Percentiles rank a stretch among this genome's conserved stretches.
phyloP scores from a whole-genome alignment of 2,113 vertebrate genomes.

The Cinclus cinclus region DNA sequence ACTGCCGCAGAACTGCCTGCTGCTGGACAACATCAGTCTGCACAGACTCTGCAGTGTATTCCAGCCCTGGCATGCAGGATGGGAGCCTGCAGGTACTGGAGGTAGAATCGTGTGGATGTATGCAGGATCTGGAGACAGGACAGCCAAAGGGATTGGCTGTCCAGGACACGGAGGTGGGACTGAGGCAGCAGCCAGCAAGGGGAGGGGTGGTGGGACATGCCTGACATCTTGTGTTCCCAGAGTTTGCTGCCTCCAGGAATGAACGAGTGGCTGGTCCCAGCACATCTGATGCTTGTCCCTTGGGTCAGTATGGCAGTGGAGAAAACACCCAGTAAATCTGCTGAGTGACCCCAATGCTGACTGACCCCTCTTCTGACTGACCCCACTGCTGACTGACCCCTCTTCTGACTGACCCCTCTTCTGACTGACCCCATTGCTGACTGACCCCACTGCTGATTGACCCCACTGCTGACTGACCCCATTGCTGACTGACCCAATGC shows the following conservation, averaged over 20 bases:
- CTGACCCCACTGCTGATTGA: too few relatives aligned
- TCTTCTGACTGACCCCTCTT: too few relatives aligned
- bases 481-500: not conserved
- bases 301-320: not conserved
- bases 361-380: not conserved
- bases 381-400: not conserved
- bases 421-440: not conserved
- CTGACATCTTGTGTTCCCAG: not conserved
- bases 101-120: not conserved
- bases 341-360: not conserved
- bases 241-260: not conserved
- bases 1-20: not conserved
- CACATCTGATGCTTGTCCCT: not conserved
- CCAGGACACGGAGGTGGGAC: not conserved
- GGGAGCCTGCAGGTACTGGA: not conserved
- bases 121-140: not conserved
- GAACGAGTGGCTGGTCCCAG: fast-evolving
- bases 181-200: not conserved
- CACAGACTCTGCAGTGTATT: not conserved
- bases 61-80: not conserved
- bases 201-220: not conserved
- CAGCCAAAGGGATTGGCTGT: not conserved
- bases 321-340: not conserved
- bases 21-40: not conserved
- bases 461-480: not conserved